Base-by-base conservation (phyloP, 2,797 vertebrate genomes). In the Setipinna tenuifilis region DNA sequence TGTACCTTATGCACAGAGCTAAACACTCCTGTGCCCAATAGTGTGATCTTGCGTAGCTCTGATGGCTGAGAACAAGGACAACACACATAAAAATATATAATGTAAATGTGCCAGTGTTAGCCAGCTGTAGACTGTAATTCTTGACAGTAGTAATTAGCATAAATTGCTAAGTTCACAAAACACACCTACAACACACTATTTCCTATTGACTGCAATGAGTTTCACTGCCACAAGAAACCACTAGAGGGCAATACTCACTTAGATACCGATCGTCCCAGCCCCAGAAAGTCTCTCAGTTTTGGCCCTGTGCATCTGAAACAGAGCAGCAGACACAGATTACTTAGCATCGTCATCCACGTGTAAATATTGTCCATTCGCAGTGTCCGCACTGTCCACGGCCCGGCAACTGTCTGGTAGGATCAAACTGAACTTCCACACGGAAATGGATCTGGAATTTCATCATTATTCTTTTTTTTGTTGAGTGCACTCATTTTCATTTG, bases 1-100 rank as follows among this genome's bases (percentile, higher is more conserved):
- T 19, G 28, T 41, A 99, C 98, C 96, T 98, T 99, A 92, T 99
- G 96, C 84, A 98, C 97, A 0, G 95, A 95, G 88, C 98, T 98
- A 85, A 99, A 99, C 78, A 97, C 96, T 0, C 98, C 98, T 0
- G 95, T 96, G 19, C 98, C 98, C 85, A 99, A 92, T 41, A 95
- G 94, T 93, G 98, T 99, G 86, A 97, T 92, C 85, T 97, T 97
- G 88, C 96, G 96, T 86, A 99, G 92, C 88, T 99, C 98, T 7
- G 96, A 94, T 41, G 95, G 92, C 90, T 97, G 21, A 78, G 1
- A 2, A 44, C 31, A 78, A n/a, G n/a, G n/a, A n/a, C n/a, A n/a
- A n/a, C n/a, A n/a, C n/a, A n/a, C n/a, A n/a, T n/a, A n/a, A n/a
- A n/a, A n/a, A n/a, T n/a, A n/a, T n/a, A n/a, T n/a, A n/a, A n/a